Percentiles rank a stretch among this genome's conserved stretches.
phyloP scores from a whole-genome alignment of 2,888 invertebrate genomes.

The Hesperia comma region DNA sequence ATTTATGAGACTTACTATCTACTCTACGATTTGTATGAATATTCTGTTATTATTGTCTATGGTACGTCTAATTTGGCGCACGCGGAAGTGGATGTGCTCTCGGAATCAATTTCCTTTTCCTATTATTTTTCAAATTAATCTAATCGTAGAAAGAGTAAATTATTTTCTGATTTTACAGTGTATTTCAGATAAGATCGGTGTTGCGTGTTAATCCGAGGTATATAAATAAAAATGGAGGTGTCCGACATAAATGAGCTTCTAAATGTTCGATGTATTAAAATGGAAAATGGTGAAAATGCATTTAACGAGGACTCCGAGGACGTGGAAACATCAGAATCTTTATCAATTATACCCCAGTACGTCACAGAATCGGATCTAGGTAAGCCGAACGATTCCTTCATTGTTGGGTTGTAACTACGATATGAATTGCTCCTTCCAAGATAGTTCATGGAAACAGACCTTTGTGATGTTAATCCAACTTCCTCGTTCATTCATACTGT shows the following conservation, averaged over 20 bases:
- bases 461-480: not conserved
- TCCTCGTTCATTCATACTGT: not conserved
- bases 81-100: conserved; percentile 70
- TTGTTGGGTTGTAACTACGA: too few relatives aligned
- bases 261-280: conserved; percentile 72
- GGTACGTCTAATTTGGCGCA: conserved; percentile 58
- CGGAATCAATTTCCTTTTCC: conserved; percentile 66
- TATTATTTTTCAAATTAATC: conserved; percentile 67
- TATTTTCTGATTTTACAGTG: conserved; percentile 28
- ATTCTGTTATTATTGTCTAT: conserved; percentile 13
- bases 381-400: conserved; percentile 47
- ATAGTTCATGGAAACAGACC: too few relatives aligned
- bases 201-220: not conserved
- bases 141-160: conserved; percentile 36
- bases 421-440: too few relatives aligned
- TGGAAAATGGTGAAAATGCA: conserved; percentile 66
- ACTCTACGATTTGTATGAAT: not conserved
- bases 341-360: conserved; percentile 75
- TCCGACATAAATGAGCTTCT: conserved; percentile 73
- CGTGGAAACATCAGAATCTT: conserved; percentile 61
- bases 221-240: conserved; percentile 63
- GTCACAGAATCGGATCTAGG: conserved; percentile 78
- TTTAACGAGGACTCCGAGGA: conserved; percentile 59
- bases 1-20: too few relatives aligned
- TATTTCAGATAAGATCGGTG: conserved; percentile 7